phyloP scores from a whole-genome alignment of 2,797 vertebrate genomes.

The Lagothrix lagotricha region DNA sequence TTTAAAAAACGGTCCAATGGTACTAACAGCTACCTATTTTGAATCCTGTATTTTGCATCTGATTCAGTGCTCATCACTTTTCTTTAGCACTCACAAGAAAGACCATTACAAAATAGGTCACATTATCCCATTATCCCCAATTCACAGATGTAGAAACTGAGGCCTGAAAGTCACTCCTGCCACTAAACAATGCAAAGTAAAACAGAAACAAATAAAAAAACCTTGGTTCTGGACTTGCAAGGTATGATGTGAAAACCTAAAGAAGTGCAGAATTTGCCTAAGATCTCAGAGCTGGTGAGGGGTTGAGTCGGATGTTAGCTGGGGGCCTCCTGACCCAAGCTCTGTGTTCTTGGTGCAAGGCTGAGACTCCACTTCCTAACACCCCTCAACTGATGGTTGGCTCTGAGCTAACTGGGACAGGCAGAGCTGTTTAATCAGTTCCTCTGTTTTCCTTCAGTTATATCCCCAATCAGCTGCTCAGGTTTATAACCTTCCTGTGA shows the following conservation, averaged over 20 bases:
- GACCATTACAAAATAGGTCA: not conserved
- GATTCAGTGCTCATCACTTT: not conserved
- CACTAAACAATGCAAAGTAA: not conserved
- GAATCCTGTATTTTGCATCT: not conserved
- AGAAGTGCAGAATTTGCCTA: too few relatives aligned
- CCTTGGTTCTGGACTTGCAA: not conserved
- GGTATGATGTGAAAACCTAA: not conserved
- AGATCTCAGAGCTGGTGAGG: fast-evolving
- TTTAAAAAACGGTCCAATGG: not conserved
- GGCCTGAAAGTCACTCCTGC: not conserved
- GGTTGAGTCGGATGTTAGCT: fast-evolving
- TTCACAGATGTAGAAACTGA: not conserved
- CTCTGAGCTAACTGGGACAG: fast-evolving
- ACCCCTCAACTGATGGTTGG: fast-evolving
- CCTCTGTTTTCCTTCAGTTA: not conserved
- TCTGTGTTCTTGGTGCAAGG: not conserved
- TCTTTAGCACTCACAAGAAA: not conserved
- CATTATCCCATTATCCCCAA: not conserved
- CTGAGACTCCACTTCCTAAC: not conserved
- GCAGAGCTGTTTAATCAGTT: not conserved
- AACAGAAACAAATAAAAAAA: not conserved
- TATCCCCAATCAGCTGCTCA: not conserved
- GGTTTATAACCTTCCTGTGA: not conserved
- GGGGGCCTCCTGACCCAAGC: not conserved
- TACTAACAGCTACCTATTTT: not conserved